These are phyloP conservation scores for Callipepla squamata DNA, from an alignment of 2,113 vertebrate genomes.

Conservation along the genomic window DNA sequence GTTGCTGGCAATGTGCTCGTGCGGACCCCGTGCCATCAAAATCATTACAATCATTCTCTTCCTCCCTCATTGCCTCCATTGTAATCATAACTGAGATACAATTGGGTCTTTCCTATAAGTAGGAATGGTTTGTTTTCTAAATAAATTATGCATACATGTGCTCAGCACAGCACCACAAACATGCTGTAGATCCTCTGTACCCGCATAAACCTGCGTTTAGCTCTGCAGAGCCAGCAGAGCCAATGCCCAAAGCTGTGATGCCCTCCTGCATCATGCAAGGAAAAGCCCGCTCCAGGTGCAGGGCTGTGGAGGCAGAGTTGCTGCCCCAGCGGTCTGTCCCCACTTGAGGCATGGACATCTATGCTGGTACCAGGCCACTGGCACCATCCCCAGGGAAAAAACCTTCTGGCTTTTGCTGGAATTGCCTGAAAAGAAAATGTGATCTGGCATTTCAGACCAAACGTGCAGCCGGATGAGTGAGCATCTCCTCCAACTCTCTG, in stretches of 20 bases:
- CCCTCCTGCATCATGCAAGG: neutral
- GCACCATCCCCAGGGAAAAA: neutral
- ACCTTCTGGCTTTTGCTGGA: neutral
- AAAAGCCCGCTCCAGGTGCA: neutral
- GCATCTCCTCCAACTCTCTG: neutral
- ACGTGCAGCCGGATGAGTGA: neutral
- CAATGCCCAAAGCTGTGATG: neutral
- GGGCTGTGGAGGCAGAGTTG: neutral
- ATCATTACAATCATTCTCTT: neutral
- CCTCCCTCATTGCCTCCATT: neutral
- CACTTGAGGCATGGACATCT: rapidly evolving
- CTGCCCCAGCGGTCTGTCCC: neutral
- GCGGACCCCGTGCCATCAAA: rapidly evolving
- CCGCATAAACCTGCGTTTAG: neutral
- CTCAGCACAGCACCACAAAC: rapidly evolving
- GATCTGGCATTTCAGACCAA: neutral
- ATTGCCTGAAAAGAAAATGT: neutral
- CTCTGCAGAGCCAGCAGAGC: neutral
- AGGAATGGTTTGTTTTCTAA: neutral
- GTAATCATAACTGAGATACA: neutral
- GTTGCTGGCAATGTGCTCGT: rapidly evolving
- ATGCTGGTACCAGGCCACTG: neutral
- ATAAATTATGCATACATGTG: neutral
- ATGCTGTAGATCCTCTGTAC: neutral
- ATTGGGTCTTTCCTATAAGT: neutral